phyloP scores from a whole-genome alignment of 2,888 invertebrate species.

The Coelinius sp. region DNA sequence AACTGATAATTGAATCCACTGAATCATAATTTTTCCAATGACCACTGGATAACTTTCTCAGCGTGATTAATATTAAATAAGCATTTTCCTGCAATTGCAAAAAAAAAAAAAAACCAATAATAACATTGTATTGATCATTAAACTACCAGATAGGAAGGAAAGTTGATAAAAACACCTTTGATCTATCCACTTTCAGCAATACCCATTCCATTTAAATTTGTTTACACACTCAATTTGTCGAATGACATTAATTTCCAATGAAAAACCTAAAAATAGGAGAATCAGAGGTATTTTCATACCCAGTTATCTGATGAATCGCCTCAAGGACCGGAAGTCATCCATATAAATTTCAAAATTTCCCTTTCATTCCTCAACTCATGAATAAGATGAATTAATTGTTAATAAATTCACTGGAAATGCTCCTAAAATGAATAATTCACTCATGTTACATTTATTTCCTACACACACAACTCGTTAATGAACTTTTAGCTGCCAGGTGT shows the following conservation, averaged over 20 bases:
- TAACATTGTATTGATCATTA: slow-evolving; percentile 9
- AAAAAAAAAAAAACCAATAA: neutral
- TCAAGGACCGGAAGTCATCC: slow-evolving; percentile 21
- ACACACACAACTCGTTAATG: neutral
- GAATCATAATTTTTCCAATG: neutral
- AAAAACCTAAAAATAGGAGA: too few species aligned
- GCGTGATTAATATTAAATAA: slow-evolving; percentile 10
- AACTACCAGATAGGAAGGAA: neutral
- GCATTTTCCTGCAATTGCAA: neutral
- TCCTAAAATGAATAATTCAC: neutral
- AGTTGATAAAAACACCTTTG: slow-evolving; percentile 13
- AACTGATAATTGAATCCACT: neutral
- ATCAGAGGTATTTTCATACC: too few species aligned
- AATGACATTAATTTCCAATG: too few species aligned
- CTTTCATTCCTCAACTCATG: neutral
- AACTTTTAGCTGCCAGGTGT: slow-evolving; percentile 32
- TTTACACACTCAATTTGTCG: neutral
- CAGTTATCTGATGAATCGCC: slow-evolving; percentile 1
- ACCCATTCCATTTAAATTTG: neutral
- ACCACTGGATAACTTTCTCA: slow-evolving; percentile 11
- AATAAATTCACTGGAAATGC: neutral
- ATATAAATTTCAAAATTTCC: slow-evolving; percentile 34
- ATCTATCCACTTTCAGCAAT: neutral
- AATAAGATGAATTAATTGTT: neutral
- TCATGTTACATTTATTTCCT: neutral